phyloP scores from a whole-genome alignment of 2,888 invertebrate genomes.

The Eurytoma californica region DNA sequence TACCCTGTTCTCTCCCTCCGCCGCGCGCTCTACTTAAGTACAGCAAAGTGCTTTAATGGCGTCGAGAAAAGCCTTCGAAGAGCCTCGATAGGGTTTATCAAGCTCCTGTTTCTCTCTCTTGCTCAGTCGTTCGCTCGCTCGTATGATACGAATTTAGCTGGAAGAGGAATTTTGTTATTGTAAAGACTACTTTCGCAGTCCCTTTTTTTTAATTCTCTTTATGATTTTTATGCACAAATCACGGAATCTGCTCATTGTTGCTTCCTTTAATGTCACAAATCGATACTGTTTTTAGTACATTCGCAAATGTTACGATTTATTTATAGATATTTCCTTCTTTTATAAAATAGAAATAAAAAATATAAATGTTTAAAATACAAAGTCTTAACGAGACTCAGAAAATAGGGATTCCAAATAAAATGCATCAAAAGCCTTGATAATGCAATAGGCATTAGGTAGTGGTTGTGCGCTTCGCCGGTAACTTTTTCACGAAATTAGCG shows the following conservation, averaged over 20 bases:
- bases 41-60: slow-evolving; percentile 63
- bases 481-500: slow-evolving; percentile 55
- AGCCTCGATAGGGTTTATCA: slow-evolving; percentile 56
- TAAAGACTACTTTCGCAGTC: background rate
- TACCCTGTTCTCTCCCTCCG: slow-evolving; percentile 2
- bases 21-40: slow-evolving; percentile 53
- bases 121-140: background rate
- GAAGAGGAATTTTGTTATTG: slow-evolving; percentile 35
- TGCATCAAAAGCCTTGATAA: slow-evolving; percentile 37
- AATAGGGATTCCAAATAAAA: background rate
- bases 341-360: too few species aligned
- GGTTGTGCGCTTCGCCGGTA: background rate
- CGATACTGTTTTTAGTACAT: too few species aligned
- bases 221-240: slow-evolving; percentile 27
- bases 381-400: too few species aligned
- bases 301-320: too few species aligned
- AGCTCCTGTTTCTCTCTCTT: slow-evolving; percentile 2
- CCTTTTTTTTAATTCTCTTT: slow-evolving; percentile 9
- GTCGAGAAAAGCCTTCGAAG: slow-evolving; percentile 58
- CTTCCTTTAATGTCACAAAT: too few species aligned
- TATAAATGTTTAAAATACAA: background rate
- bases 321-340: background rate
- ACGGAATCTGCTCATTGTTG: too few species aligned
- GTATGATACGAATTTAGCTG: slow-evolving; percentile 27
- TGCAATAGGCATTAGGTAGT: slow-evolving; percentile 2